A percentile compares a stretch with the other conserved stretches of the same genome.
These are phyloP conservation scores for Anisognathus igniventris DNA, from an alignment of 2,797 vertebrate species.

Conservation along the genomic window DNA sequence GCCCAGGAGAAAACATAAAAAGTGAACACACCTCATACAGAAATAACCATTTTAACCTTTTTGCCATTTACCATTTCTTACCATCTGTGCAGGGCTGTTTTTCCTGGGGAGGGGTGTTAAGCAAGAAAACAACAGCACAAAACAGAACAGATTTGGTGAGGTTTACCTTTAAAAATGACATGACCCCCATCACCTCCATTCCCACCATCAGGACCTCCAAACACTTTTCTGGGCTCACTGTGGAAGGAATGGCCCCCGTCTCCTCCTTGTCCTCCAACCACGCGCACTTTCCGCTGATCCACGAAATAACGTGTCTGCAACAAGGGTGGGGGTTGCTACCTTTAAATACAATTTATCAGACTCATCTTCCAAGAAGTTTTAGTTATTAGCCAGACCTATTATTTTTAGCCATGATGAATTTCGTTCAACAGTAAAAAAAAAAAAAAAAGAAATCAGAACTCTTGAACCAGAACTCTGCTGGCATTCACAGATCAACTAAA, in stretches of 20 bases:
- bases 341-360: neutral
- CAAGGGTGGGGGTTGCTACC: neutral
- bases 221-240: slow-evolving; percentile 93
- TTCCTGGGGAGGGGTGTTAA: neutral
- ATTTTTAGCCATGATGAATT: neutral
- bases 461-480: neutral
- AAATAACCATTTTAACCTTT: neutral
- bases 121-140: accelerated
- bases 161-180: slow-evolving; percentile 77
- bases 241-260: slow-evolving; percentile 83
- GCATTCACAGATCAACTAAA: neutral
- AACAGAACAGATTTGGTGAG: neutral
- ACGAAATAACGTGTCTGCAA: slow-evolving; percentile 86
- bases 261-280: slow-evolving; percentile 86
- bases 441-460: neutral
- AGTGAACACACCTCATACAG: neutral
- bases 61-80: neutral
- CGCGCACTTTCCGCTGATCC: slow-evolving; percentile 83
- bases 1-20: neutral
- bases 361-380: neutral
- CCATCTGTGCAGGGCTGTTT: accelerated
- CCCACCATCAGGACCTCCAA: slow-evolving; percentile 92
- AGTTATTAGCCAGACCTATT: neutral
- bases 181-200: slow-evolving; percentile 89
- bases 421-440: neutral